Percentiles rank a stretch among this genome's conserved stretches.
Evolutionary conservation across 2,113 vertebrate species (phyloP).

Genomic region (Austrofundulus limnaeus): DNA sequence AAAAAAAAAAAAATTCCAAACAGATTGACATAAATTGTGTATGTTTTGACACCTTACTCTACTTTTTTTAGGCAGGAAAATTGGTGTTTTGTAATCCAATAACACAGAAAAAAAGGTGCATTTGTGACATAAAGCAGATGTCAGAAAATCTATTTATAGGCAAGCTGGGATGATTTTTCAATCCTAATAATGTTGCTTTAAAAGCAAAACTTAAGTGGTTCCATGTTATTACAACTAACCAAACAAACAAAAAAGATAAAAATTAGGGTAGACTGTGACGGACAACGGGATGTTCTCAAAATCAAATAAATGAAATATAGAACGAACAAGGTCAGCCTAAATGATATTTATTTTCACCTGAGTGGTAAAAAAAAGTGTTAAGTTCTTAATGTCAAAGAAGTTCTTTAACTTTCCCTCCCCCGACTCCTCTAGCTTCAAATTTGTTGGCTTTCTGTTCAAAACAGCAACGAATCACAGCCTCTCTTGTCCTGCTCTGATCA

Average conservation of each 20-base stretch:
- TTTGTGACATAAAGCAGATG: not conserved
- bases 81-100: not conserved
- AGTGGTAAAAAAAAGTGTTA: too few species aligned
- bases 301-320: too few species aligned
- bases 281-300: too few species aligned
- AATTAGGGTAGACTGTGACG: too few species aligned
- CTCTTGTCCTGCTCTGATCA: conserved; percentile 65
- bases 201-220: not conserved
- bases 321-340: too few species aligned
- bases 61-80: not conserved
- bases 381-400: too few species aligned
- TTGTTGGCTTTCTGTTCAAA: conserved; percentile 71
- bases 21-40: not conserved
- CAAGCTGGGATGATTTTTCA: not conserved
- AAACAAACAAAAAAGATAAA: not conserved
- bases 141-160: not conserved
- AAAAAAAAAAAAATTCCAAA: not conserved
- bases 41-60: not conserved
- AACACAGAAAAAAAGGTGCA: not conserved
- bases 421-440: conserved; percentile 74
- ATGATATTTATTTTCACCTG: too few species aligned
- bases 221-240: not conserved
- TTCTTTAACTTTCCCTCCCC: too few species aligned
- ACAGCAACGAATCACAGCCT: conserved; percentile 42
- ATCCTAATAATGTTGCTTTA: not conserved